These are phyloP conservation scores for Diploscapter pachys DNA, from an alignment of 1,140 invertebrate genomes.

Conservation along the genomic window DNA sequence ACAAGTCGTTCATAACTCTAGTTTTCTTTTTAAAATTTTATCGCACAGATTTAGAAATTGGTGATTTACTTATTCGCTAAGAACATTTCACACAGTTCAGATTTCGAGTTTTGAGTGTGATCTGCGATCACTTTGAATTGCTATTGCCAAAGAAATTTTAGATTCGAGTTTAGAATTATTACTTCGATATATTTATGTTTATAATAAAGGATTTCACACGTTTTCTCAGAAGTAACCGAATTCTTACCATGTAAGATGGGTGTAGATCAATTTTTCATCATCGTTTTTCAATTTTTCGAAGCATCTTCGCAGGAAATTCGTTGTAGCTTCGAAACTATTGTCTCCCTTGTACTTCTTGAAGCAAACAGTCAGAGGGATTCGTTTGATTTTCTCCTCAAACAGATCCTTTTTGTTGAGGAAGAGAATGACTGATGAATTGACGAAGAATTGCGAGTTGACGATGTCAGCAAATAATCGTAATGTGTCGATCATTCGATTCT, in stretches of 20 bases:
- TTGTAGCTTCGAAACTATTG: constrained; percentile 78
- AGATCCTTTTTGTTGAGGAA: constrained; percentile 63
- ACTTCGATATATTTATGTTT: not conserved
- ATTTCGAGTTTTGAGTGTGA: not conserved
- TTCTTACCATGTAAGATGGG: constrained; percentile 61
- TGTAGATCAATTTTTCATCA: constrained; percentile 61
- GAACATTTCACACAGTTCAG: not conserved
- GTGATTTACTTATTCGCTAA: not conserved
- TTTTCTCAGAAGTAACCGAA: constrained; percentile 60
- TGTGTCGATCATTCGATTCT: constrained; percentile 63
- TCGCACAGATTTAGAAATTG: not conserved
- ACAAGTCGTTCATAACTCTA: not conserved
- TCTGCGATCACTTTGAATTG: not conserved
- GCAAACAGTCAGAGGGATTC: constrained; percentile 61
- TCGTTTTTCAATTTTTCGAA: constrained; percentile 76
- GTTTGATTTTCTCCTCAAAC: constrained; percentile 65
- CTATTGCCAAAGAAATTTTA: not conserved
- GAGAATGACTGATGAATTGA: constrained; percentile 61
- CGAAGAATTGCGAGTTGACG: constrained; percentile 62
- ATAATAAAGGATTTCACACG: constrained; percentile 47
- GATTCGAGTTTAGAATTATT: not conserved
- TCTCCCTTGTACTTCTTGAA: constrained; percentile 69
- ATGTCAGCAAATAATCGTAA: constrained; percentile 61
- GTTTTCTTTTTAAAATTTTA: not conserved
- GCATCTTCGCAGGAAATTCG: constrained; percentile 79